phyloP scores from a whole-genome alignment of 2,888 invertebrate species.

The Cephus pulcher region DNA sequence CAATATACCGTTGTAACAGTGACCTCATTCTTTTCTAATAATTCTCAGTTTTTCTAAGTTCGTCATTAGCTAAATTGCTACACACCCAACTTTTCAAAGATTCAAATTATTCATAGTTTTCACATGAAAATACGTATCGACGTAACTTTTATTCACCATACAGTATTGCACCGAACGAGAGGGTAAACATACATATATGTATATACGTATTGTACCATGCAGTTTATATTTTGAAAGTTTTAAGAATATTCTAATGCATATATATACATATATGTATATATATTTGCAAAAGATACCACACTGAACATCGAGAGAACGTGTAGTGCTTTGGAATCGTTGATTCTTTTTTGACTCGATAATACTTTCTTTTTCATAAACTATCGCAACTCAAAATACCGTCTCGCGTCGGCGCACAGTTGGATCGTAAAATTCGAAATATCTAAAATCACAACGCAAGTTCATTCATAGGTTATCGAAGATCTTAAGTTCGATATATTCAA shows the following conservation, averaged over 20 bases:
- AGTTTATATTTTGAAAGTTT: background rate
- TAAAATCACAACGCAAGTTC: background rate
- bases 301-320: background rate
- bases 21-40: background rate
- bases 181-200: background rate
- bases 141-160: background rate
- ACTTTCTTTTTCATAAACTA: constrained; percentile 14
- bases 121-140: background rate
- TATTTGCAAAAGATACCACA: background rate
- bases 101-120: background rate
- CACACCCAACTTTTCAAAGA: background rate
- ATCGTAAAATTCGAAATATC: constrained; percentile 15
- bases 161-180: background rate
- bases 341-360: constrained; percentile 34
- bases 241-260: background rate
- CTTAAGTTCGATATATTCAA: background rate
- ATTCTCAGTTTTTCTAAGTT: background rate
- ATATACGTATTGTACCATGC: background rate
- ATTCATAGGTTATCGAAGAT: background rate
- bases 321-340: background rate
- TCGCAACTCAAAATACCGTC: constrained; percentile 14
- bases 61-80: background rate
- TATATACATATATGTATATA: background rate
- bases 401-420: constrained; percentile 7
- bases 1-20: background rate